Base-by-base conservation (phyloP, 2,888 invertebrate genomes). In the Tillus elongatus region DNA sequence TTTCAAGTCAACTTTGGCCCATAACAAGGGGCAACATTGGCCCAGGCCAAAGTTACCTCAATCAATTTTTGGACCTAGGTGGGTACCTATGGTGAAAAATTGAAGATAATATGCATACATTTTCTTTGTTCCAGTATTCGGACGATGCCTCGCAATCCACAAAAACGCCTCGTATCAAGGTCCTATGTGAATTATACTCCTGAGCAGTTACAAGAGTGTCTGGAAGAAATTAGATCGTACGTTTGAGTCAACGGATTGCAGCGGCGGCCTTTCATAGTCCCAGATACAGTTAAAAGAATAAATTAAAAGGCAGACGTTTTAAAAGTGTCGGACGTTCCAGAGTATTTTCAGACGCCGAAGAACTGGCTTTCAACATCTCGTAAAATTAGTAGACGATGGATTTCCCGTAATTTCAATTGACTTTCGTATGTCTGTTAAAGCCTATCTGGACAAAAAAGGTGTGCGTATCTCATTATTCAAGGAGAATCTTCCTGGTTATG, bases 401-500 rank as follows among this genome's bases (percentile, higher is more conserved):
- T 42, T 42, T 31, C 39, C 42, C 26, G 19, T 42, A 35, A 14
- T 28, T 19, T 12, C 12, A 33, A 26, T 15, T 4, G 42, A 42
- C 13, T 35, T 42, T 30, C 33, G 37, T 4, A 26, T 30, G 14
- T 29, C 27, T 37, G 33, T 31, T 15, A 42, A 42, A 34, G 26
- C 15, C 19, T 40, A 42, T 15, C 30, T 40, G 15, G 38, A 32
- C 13, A 33, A 33, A 13, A 35, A 30, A 31, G 30, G 40, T 16
- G 16, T 26, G 26, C 34, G 13, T 8, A 15, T 28, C 15, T 12
- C 4, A 10, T 13, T 15, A 11, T 33, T 38, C 15, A 30, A 31
- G 14, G 15, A 42, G 3, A 39, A 42, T 29, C 30, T 37, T 2
- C 42, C 39, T 31, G 39, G 42, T 15, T 15, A 40, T 15, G 37